A percentile compares a stretch with the other conserved stretches of the same genome.
Conservation (phyloP, 2,113 vertebrate species). For the Myotis brandtii region DNA sequence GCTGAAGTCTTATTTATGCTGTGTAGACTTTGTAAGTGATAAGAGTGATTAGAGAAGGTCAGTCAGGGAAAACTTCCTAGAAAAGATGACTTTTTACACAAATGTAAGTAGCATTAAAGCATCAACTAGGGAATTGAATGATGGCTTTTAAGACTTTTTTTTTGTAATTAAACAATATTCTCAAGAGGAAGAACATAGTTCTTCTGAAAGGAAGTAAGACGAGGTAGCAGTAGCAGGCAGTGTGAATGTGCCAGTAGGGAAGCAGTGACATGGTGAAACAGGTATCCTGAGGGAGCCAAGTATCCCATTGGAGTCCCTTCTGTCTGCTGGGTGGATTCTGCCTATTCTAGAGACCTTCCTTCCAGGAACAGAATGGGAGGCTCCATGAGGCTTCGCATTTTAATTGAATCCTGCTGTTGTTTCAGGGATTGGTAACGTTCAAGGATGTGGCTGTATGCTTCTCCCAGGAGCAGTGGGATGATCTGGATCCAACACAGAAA, state of each 20-base stretch:
- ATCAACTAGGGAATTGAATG: neutral
- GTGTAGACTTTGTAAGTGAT: neutral
- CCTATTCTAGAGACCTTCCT: neutral
- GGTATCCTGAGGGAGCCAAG: neutral
- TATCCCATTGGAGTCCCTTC: neutral
- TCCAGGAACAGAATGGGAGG: neutral
- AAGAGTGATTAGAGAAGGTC: neutral
- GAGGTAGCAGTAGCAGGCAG: neutral
- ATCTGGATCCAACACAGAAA: constrained; percentile 77
- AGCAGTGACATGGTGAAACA: neutral
- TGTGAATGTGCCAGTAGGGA: neutral
- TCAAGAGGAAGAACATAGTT: neutral
- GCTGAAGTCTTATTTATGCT: neutral
- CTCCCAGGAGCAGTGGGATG: constrained; percentile 81
- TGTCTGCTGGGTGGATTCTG: neutral
- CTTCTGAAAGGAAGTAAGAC: neutral
- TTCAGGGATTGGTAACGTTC: constrained; percentile 80
- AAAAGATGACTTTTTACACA: constrained; percentile 1
- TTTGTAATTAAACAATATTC: neutral
- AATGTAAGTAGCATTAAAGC: neutral
- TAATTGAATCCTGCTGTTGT: constrained; percentile 43
- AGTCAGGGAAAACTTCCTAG: neutral
- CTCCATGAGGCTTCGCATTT: neutral
- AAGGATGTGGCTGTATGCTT: constrained; percentile 79
- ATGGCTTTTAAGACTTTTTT: neutral